phyloP scores from a whole-genome alignment of 2,888 invertebrate genomes.

The Morinoia aosen region DNA sequence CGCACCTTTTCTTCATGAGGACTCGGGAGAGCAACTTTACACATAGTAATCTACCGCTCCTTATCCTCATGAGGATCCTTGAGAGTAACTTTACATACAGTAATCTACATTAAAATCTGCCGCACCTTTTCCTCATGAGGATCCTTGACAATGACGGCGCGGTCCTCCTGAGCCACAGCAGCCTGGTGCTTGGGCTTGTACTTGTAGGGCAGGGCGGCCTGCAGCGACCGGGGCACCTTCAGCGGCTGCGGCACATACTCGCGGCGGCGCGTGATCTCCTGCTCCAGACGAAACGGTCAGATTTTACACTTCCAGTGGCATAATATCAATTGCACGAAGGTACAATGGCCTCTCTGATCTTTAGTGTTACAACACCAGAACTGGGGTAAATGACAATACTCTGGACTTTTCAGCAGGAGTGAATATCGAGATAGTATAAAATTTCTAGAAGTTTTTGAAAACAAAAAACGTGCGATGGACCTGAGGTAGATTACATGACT shows the following conservation, averaged over 20 bases:
- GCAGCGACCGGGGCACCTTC: constrained; percentile 71
- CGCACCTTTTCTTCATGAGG: no score
- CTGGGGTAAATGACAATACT: not conserved
- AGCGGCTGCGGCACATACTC: constrained; percentile 58
- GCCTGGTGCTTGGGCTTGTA: constrained; percentile 83
- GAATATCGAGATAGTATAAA: no score
- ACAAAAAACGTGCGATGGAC: no score
- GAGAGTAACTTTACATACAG: constrained; percentile 54
- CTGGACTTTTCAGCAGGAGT: not conserved
- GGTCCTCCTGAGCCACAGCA: constrained; percentile 51
- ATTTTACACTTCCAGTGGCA: no score
- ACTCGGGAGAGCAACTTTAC: no score
- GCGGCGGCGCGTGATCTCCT: constrained; percentile 61
- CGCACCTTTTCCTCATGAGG: constrained; percentile 63
- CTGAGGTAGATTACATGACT: no score
- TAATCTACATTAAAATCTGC: not conserved
- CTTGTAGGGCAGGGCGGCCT: constrained; percentile 90
- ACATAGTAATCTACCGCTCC: no score
- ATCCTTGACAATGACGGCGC: constrained; percentile 64
- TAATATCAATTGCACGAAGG: no score
- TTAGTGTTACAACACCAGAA: not conserved
- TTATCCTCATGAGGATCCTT: no score
- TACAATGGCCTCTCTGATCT: no score
- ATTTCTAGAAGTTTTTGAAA: no score
- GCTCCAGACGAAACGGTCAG: not conserved